Evolutionary conservation across 2,113 vertebrate species (phyloP), one percentile per base, ranked within the genome.

Genomic region (Phodopus roborovskii): DNA sequence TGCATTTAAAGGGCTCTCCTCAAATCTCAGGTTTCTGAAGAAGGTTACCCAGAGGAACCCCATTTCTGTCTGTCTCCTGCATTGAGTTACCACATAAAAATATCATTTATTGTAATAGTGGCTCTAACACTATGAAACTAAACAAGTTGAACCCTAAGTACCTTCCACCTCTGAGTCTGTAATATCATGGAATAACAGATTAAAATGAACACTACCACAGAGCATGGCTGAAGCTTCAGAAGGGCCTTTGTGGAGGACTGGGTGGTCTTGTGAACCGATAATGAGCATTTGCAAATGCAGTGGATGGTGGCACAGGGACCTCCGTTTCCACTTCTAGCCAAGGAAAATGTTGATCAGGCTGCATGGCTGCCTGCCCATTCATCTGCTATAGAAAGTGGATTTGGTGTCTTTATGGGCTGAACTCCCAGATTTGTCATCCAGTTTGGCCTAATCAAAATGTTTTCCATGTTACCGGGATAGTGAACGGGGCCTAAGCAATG

Each of bases 361-460:
- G 75, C 58, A 82, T 45, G 45, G 95, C 94, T 30, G 50, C 93
- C 71, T 91, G 77, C 48, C 92, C 93, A 93, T 97, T 96, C 91
- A 94, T 98, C 78, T 97, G 75, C 33, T 24, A 83, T 88, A 96
- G 97, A 75, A 94, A 97, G 97, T 92, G 84, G 96, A 98, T 97
- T 97, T 97, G 92, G 48, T 48, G 78, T 97, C 83, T 71, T 78
- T 60, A 5, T 71, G n/a, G 95, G 86, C 85, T 6, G 13, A 84
- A 81, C 66, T 84, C 85, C 79, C 50, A 10, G 94, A 98, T 98
- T 98, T 98, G 90, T 97, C 92, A 97, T 95, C 94, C 94, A 17
- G 20, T 98, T 98, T 98, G 92, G 96, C 92, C 71, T 95, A 22
- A 98, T 98, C 93, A 97, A 98, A 98, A 84, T 86, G 81, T 66